A percentile compares a stretch with the other conserved stretches of the same genome.
These are phyloP conservation scores for Leptodactylus fuscus DNA, from an alignment of 2,113 vertebrate species.

Conservation along the genomic window DNA sequence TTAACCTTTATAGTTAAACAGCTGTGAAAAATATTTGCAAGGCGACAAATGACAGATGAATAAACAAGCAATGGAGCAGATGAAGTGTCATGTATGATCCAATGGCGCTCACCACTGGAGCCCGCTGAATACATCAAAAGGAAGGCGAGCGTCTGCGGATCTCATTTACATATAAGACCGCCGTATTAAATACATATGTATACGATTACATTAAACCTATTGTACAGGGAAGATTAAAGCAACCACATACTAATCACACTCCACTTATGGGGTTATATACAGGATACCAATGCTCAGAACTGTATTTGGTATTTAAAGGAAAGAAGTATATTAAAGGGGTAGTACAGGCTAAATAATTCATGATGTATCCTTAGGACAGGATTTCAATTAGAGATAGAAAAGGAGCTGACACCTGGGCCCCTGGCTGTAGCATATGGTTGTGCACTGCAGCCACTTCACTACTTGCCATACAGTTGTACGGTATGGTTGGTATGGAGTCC, in stretches of 20 bases:
- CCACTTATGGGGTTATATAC: background rate
- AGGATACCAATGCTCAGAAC: no score
- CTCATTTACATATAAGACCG: background rate
- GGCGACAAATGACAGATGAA: conserved; percentile 16
- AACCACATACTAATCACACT: background rate
- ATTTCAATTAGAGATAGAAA: no score
- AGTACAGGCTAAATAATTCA: no score
- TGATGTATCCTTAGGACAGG: no score
- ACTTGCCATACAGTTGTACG: no score
- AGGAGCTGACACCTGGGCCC: no score
- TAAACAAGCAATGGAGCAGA: conserved; percentile 12
- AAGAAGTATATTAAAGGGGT: no score
- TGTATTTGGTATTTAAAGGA: no score
- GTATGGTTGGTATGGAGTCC: no score
- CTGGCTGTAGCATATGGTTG: no score
- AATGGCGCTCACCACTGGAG: background rate
- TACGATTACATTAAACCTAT: background rate
- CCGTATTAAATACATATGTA: background rate
- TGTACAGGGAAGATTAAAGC: background rate
- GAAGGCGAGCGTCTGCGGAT: background rate
- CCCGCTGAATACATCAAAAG: background rate
- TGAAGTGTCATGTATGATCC: conserved; percentile 32
- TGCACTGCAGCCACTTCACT: no score
- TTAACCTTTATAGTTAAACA: conserved; percentile 63
- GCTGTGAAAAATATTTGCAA: conserved; percentile 59